These are phyloP conservation scores for Conchocele bisecta DNA, from an alignment of 2,888 invertebrate species.

Conservation along the genomic window DNA sequence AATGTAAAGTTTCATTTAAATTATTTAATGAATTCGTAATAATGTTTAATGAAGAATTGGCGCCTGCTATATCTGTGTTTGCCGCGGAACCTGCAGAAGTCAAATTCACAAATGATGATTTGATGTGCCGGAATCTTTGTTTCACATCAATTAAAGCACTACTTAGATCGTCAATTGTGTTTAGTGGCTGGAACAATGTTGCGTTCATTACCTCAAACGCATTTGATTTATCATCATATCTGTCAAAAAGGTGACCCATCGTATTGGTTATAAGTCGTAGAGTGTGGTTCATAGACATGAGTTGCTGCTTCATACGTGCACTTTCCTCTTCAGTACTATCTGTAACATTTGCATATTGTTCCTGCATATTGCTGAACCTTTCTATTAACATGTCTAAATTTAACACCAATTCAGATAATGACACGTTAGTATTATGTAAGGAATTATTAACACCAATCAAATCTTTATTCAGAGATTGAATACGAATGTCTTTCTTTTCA, in stretches of 20 bases:
- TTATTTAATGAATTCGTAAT: slow-evolving; percentile 7
- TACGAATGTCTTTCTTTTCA: slow-evolving; percentile 22
- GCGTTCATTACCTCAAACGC: too few species aligned
- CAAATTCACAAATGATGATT: too few species aligned
- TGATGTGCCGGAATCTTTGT: too few species aligned
- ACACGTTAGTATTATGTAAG: slow-evolving; percentile 13
- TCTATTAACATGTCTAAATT: slow-evolving; percentile 12
- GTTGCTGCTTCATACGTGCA: slow-evolving; percentile 9
- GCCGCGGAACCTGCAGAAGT: too few species aligned
- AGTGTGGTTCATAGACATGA: too few species aligned
- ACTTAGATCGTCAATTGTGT: slow-evolving; percentile 18
- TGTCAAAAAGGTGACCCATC: too few species aligned
- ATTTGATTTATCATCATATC: too few species aligned
- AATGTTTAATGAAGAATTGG: slow-evolving; percentile 18
- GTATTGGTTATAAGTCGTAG: too few species aligned
- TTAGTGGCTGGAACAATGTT: slow-evolving; percentile 20
- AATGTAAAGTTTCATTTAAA: slow-evolving; percentile 34
- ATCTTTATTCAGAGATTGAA: slow-evolving; percentile 23
- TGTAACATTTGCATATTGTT: slow-evolving; percentile 39
- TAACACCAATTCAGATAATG: slow-evolving; percentile 12
- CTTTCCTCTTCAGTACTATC: slow-evolving; percentile 37
- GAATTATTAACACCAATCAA: slow-evolving; percentile 10
- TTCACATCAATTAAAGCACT: slow-evolving; percentile 22
- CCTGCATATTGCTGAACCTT: slow-evolving; percentile 25
- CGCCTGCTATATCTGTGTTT: neutral